Conservation (phyloP, 2,113 vertebrate species). For the Solenodon paradoxus region DNA sequence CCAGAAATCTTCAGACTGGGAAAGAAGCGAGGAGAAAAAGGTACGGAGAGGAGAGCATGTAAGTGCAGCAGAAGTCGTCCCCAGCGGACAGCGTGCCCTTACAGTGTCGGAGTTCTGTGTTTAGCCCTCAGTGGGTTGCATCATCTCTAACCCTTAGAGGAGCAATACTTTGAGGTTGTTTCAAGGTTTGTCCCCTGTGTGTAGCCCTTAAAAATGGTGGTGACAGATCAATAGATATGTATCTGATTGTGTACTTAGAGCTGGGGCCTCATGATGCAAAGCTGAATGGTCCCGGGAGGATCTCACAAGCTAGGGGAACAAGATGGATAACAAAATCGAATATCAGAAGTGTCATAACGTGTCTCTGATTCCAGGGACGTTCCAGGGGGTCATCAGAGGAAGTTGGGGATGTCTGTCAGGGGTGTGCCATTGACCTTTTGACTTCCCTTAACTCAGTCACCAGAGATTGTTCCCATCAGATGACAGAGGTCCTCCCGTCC, state of each 20-base stretch:
- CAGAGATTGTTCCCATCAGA: not conserved
- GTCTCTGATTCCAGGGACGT: not conserved
- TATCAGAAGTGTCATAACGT: not conserved
- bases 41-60: not conserved
- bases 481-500: not conserved
- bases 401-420: not conserved
- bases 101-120: not conserved
- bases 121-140: not conserved
- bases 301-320: not conserved
- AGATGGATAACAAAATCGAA: not conserved
- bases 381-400: not conserved
- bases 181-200: not conserved
- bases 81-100: not conserved
- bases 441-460: not conserved
- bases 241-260: not conserved
- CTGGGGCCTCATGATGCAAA: not conserved
- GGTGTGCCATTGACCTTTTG: not conserved
- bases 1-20: not conserved
- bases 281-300: not conserved
- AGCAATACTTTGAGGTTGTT: not conserved
- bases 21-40: not conserved
- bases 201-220: not conserved
- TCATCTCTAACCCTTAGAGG: not conserved
- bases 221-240: not conserved
- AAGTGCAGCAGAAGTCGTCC: not conserved